Evolutionary conservation across 2,113 vertebrate genomes (phyloP), one percentile per base, ranked within the genome.

Genomic region (Mungos mungo): DNA sequence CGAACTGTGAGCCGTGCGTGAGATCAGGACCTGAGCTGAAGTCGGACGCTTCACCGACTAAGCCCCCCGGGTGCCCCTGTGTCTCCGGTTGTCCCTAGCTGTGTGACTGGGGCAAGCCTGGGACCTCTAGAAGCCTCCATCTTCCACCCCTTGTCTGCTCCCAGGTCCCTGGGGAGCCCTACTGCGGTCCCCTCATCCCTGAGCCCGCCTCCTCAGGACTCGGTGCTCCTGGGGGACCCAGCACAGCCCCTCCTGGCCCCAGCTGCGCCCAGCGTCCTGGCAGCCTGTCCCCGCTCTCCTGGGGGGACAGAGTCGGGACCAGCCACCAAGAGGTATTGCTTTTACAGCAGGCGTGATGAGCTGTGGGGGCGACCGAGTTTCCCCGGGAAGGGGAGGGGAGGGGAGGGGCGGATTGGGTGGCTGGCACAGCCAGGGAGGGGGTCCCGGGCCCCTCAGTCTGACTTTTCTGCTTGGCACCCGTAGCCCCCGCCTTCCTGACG

Each of bases 231-330:
- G 35, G 82, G 57, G 52, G 31, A 1, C 76, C 45, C 23, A 13
- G 3, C 0, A 1, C 50, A 5, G 7, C 15, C 66, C 25, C 69
- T 0, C 35, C 3, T 3, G 0, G 16, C 29, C 63, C 16, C 31
- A 7, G 63, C 90, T 35, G 2, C 81, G 50, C 13, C 31, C 7
- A 14, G 81, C 0, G 31, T 50, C 54, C 38, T 63, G 1, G 7
- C 2, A 2, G 15, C 31, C 72, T 18, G 23, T 52, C 21, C 76
- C 52, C 31, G 60, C 50, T 88, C 38, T 4, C 3, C 29, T 15
- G 11, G 0, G 66, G 87, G 69, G 83, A 47, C 14, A 1, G 12
- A 18, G 6, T 21, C 6, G 68, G 38, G 41, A 52, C 38, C 31
- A 11, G 25, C 50, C 35, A 0, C 63, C 0, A 0, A 11, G 41